Evolutionary conservation across 2,888 invertebrate species (phyloP).

Genomic region (Andrena bicolor): DNA sequence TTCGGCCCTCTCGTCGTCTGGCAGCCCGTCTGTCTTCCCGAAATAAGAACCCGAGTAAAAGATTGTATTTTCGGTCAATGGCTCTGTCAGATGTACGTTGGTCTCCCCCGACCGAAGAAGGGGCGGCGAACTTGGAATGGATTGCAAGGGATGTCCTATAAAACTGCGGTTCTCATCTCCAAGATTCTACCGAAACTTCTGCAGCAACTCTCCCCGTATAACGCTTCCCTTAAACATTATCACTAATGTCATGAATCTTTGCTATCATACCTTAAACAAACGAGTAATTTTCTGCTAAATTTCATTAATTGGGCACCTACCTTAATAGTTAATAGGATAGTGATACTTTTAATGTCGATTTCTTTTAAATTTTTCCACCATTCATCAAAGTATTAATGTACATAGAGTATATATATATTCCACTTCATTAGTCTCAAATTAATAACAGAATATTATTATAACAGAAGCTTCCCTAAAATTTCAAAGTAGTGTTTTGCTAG

Average conservation of each 20-base stretch:
- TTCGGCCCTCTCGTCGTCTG: constrained; percentile 55
- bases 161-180: constrained; percentile 63
- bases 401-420: no score
- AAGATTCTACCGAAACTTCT: background rate
- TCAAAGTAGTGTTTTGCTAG: no score
- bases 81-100: constrained; percentile 76
- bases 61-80: constrained; percentile 78
- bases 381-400: no score
- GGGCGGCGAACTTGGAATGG: constrained; percentile 68
- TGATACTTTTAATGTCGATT: no score
- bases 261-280: no score
- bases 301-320: no score
- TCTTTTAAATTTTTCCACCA: no score
- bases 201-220: background rate
- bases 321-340: no score
- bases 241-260: background rate
- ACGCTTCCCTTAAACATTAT: background rate
- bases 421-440: no score
- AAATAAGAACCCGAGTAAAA: constrained; percentile 71
- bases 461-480: no score
- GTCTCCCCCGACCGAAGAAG: constrained; percentile 51
- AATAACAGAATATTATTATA: no score
- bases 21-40: constrained; percentile 66
- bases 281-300: no score
- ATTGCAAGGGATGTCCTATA: constrained; percentile 70